Evolutionary conservation across 1,140 invertebrate genomes (phyloP).

Genomic region (Drosophila jambulina): DNA sequence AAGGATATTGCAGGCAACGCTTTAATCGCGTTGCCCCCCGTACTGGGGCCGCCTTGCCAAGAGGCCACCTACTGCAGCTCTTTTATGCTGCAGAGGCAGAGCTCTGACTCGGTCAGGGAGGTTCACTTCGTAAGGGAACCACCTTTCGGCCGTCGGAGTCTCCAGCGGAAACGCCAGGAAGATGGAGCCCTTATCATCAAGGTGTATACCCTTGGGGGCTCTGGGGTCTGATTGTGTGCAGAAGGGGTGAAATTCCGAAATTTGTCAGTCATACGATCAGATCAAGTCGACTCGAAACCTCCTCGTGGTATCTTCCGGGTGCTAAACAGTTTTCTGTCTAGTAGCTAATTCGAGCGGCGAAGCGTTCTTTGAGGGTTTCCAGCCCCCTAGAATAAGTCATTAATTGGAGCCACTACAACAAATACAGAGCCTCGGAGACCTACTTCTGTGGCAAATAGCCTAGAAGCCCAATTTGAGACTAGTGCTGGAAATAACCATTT

Average conservation of each 20-base stretch:
- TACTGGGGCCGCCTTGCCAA: too few relatives aligned
- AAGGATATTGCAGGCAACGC: too few relatives aligned
- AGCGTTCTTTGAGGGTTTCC: background rate
- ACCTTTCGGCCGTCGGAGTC: too few relatives aligned
- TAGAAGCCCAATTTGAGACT: background rate
- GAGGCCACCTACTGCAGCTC: too few relatives aligned
- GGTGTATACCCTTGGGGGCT: background rate
- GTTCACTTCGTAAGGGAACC: too few relatives aligned
- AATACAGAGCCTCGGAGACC: background rate
- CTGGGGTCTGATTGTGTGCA: background rate
- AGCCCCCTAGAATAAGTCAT: background rate
- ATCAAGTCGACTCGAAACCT: conserved; percentile 3
- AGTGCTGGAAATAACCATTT: background rate
- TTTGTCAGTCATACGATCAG: background rate
- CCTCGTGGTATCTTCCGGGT: conserved; percentile 6
- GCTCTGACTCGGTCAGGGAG: too few relatives aligned
- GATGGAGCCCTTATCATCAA: background rate
- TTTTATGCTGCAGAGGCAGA: too few relatives aligned
- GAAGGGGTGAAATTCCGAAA: conserved; percentile 1
- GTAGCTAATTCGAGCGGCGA: conserved; percentile 3
- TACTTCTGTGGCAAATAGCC: background rate
- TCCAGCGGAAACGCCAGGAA: too few relatives aligned
- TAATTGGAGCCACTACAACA: background rate
- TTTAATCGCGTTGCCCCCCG: too few relatives aligned
- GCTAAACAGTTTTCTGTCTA: background rate